Percentiles rank a stretch among this genome's conserved stretches.
These are phyloP conservation scores for Drosophila micromelanica DNA, from an alignment of 1,140 invertebrate genomes.

Conservation along the genomic window DNA sequence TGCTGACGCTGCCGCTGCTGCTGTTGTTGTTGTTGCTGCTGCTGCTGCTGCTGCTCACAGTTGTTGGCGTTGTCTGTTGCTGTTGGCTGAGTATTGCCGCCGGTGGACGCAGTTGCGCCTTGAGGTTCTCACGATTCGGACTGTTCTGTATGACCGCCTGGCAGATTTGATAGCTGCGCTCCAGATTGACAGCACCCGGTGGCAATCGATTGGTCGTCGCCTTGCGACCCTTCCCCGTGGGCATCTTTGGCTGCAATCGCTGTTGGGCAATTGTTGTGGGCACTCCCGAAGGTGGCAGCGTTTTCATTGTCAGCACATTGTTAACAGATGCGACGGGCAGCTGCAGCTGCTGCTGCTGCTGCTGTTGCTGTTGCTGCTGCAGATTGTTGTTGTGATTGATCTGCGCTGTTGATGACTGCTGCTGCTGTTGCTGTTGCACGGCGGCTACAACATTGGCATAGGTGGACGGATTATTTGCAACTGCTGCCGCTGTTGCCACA, in stretches of 20 bases:
- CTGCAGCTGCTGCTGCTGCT: constrained; percentile 28
- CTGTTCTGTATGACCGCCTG: constrained; percentile 97
- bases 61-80: constrained; percentile 75
- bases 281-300: constrained; percentile 84
- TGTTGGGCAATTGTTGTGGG: constrained; percentile 84
- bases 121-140: constrained; percentile 94
- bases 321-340: constrained; percentile 32
- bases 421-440: constrained; percentile 31
- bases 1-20: constrained; percentile 37
- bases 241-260: constrained; percentile 76
- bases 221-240: constrained; percentile 84
- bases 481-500: constrained; percentile 48
- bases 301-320: constrained; percentile 74
- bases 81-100: constrained; percentile 87
- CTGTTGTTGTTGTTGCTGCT: constrained; percentile 11
- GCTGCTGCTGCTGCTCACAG: constrained; percentile 17
- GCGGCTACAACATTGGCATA: constrained; percentile 67
- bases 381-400: constrained; percentile 27
- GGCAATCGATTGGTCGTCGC: constrained; percentile 89
- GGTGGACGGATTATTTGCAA: constrained; percentile 65
- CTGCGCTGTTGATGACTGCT: constrained; percentile 32
- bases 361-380: constrained; percentile 18
- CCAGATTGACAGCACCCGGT: constrained; percentile 94
- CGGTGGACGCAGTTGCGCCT: constrained; percentile 93
- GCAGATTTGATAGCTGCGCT: constrained; percentile 97